Evolutionary conservation across 92 coral and sea anemone species (phyloP).

Genomic region (Zoanthus sansibaricus): DNA sequence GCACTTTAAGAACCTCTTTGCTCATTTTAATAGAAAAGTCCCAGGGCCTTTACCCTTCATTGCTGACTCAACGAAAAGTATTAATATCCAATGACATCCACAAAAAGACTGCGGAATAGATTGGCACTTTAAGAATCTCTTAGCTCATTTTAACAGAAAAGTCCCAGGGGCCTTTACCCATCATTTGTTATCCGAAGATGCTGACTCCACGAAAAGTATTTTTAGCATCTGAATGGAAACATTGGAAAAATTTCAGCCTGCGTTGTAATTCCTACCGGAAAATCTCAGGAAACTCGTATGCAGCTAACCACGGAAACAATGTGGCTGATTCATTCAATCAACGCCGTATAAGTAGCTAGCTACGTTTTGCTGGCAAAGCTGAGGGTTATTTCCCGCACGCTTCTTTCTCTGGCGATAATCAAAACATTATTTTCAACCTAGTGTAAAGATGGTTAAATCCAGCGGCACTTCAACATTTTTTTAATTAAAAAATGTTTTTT

Average conservation of each 20-base stretch:
- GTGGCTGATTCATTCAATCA: too few species aligned
- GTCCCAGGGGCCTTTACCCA: background rate
- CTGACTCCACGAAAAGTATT: background rate
- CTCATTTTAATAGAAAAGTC: too few species aligned
- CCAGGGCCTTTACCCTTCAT: too few species aligned
- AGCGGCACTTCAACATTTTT: too few species aligned
- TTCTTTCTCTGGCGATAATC: too few species aligned
- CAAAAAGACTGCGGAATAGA: conserved; percentile 9
- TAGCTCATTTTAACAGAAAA: background rate
- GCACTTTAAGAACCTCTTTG: background rate
- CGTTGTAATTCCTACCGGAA: background rate
- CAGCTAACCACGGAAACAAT: too few species aligned
- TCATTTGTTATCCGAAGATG: background rate
- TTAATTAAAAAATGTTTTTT: too few species aligned
- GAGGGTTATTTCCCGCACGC: too few species aligned
- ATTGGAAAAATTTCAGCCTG: background rate
- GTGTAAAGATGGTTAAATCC: too few species aligned
- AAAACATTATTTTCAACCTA: too few species aligned
- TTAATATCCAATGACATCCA: conserved; percentile 18
- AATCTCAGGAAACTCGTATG: background rate
- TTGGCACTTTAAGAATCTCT: conserved; percentile 9
- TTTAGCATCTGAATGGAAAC: background rate
- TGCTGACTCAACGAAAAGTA: too few species aligned
- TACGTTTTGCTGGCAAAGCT: too few species aligned
- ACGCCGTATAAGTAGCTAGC: background rate